Conservation (phyloP, 2,888 invertebrate genomes). For the Troides helena region DNA sequence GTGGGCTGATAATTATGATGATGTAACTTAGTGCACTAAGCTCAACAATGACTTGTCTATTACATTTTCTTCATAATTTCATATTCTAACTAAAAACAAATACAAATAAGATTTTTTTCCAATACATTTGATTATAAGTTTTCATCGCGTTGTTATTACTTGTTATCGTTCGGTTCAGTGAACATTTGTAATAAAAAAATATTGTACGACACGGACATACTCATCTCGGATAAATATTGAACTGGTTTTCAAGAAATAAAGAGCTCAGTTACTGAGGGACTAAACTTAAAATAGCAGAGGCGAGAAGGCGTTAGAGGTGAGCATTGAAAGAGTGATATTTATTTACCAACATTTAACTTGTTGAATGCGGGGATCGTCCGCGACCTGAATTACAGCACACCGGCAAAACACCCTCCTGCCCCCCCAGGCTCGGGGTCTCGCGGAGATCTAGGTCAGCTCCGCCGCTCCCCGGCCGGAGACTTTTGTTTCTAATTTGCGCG, state of each 20-base stretch:
- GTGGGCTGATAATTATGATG: no score
- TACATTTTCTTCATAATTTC: no score
- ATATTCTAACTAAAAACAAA: no score
- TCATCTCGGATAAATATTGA: no score
- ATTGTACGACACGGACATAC: no score
- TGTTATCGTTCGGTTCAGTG: no score
- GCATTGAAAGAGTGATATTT: conserved; percentile 8
- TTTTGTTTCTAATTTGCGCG: conserved; percentile 24
- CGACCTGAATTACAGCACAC: conserved; percentile 13
- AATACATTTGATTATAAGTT: no score
- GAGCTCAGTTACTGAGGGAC: neutral
- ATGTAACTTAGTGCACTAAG: no score
- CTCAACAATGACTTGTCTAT: no score
- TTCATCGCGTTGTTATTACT: no score
- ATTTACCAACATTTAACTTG: conserved; percentile 27
- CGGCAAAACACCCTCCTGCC: neutral
- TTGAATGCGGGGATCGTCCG: conserved; percentile 18
- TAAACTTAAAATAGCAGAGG: conserved; percentile 4
- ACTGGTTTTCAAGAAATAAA: neutral
- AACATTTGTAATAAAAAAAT: no score
- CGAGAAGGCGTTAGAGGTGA: neutral
- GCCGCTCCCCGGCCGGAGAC: conserved; percentile 1
- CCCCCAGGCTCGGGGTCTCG: neutral
- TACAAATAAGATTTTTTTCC: no score
- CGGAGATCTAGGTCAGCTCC: conserved; percentile 18